phyloP scores from a whole-genome alignment of 2,113 vertebrate species.

The Phoenicopterus ruber region DNA sequence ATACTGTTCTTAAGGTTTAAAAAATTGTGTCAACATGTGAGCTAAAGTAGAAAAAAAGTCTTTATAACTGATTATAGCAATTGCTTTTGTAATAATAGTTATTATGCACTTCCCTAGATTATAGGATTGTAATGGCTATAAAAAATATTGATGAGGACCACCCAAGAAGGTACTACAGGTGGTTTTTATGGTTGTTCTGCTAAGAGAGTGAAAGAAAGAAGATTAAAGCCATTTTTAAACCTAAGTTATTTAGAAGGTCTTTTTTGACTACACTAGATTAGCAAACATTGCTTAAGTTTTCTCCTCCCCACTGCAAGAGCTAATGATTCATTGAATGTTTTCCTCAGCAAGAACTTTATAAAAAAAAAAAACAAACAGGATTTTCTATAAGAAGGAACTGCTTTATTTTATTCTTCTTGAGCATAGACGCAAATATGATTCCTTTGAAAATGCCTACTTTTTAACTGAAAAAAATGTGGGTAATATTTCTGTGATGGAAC shows the following conservation, averaged over 20 bases:
- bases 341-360: background rate
- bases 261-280: background rate
- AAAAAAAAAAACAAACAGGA: background rate
- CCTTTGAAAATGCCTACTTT: background rate
- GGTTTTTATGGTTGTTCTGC: background rate
- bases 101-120: background rate
- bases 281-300: background rate
- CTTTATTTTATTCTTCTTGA: background rate
- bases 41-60: background rate
- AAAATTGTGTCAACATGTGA: background rate
- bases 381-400: background rate
- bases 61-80: background rate
- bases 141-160: background rate
- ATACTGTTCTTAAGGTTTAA: background rate
- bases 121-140: background rate
- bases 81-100: background rate
- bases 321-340: background rate
- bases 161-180: background rate
- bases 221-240: background rate
- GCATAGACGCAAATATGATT: rapidly evolving
- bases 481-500: background rate
- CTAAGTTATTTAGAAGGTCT: background rate
- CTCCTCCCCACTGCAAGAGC: background rate
- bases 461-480: background rate
- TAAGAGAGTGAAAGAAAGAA: background rate